Evolutionary conservation across 1,140 invertebrate genomes (phyloP), one percentile per base, ranked within the genome.

Genomic region (Ostrea denselamellosa): DNA sequence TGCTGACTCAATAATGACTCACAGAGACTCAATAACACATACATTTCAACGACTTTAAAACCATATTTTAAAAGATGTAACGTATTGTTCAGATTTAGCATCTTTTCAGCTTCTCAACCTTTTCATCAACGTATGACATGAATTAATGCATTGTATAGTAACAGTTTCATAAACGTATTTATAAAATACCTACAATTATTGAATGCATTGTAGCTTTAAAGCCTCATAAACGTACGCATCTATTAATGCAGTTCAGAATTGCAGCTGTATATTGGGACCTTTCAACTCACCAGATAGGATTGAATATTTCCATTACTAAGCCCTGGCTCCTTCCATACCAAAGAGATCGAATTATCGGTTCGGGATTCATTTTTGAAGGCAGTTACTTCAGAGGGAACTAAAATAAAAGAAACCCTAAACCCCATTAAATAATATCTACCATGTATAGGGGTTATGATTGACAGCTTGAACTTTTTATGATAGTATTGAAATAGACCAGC

Each of bases 321-420:
- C 9, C 8, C 25, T 10, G 92, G 91, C 14, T 86, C 58, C 12
- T 89, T 34, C 92, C 92, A 93, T 53, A 86, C 44, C n/a, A 93
- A 87, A 1, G 83, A 68, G 8, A 93, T 90, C 17, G 91, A 91
- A 2, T 89, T 87, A 44, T 83, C 82, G 44, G 91, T 90, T 44
- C 90, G 88, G 28, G 91, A 91, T n/a, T 88, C 89, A 81, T 93
- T 93, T 54, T 85, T 88, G 25, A 93, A 88, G 5, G 81, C 54
- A 8, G 82, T 71, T 8, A 93, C 91, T 53, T 87, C 88, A 12
- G 91, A 90, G 9, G 92, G 92, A 22, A 93, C 92, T 93, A 85
- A 44, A 90, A 90, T 17, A 44, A 44, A 44, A 84, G 28, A 17
- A 83, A 28, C 17, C 71, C 17, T 22, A 28, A 22, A 34, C 56